Base-by-base conservation (phyloP, 53 echinoderm and acorn worm species). In the Hippasteria phrygiana region DNA sequence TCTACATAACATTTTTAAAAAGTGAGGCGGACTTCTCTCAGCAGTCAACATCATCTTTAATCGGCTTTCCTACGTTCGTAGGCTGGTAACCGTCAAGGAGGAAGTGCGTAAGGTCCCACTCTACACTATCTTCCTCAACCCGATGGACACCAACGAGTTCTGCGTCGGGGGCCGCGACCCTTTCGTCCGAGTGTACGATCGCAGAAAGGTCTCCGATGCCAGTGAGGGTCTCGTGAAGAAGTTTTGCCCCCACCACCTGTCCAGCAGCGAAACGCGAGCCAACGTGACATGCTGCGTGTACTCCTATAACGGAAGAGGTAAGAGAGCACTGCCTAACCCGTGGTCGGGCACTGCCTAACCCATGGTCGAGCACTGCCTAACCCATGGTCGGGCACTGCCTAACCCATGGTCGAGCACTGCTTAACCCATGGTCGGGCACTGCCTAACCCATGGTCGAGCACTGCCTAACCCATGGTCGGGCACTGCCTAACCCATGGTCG, bases 281-380 rank as follows among this genome's bases (percentile, higher is more conserved):
- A 99, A 96, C 65, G 92, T 99, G 4, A 99, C 99, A 7, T 99
- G 99, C 77, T 91, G 93, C 24, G 88, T 96, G 0, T 99, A 96
- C 82, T 94, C 95, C 24, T 90, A 96, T 73, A 93, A 99, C 74
- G 99, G 99, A 0, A 72, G 62, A 91, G 99, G 99, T 99, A 50
- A 37, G 76, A n/a, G n/a, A n/a, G 29, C 55, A 13, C n/a, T 39
- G n/a, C n/a, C n/a, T n/a, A n/a, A n/a, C n/a, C n/a, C n/a, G n/a
- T n/a, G n/a, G n/a, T n/a, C n/a, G n/a, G n/a, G n/a, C n/a, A n/a
- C n/a, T n/a, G n/a, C n/a, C n/a, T n/a, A n/a, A n/a, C n/a, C n/a
- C n/a, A n/a, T n/a, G n/a, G n/a, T n/a, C n/a, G n/a, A n/a, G n/a
- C n/a, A n/a, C n/a, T n/a, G n/a, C n/a, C n/a, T n/a, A n/a, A n/a